Conservation (phyloP, 2,797 vertebrate genomes). For the Sitta carolinensis region DNA sequence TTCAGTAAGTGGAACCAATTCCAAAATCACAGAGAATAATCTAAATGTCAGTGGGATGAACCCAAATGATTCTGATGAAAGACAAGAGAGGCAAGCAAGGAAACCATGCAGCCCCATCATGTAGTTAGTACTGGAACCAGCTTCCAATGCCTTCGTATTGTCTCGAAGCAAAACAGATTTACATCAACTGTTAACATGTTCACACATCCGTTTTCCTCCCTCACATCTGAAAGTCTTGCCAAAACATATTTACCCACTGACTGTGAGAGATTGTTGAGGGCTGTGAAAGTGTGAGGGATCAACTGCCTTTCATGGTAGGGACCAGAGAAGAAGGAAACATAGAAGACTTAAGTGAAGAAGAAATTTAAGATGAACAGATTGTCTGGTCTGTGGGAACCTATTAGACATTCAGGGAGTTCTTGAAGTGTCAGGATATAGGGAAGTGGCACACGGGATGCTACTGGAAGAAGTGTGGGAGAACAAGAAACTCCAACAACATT, state of each 20-base stretch:
- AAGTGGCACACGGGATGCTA: not conserved
- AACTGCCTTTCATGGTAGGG: not conserved
- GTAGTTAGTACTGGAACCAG: not conserved
- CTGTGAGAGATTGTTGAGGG: not conserved
- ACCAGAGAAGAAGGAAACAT: not conserved
- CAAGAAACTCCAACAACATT: not conserved
- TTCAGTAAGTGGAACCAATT: not conserved
- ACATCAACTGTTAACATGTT: not conserved
- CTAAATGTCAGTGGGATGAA: not conserved
- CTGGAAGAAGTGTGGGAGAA: not conserved
- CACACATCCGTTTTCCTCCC: not conserved
- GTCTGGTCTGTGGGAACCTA: not conserved
- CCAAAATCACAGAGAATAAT: not conserved
- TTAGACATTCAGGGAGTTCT: not conserved
- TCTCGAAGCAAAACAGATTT: not conserved
- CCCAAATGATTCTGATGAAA: not conserved
- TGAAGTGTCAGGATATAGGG: not conserved
- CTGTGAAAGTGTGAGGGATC: not conserved
- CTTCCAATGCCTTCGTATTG: not conserved
- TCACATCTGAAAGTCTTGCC: not conserved
- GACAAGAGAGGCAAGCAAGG: not conserved
- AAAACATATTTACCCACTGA: not conserved
- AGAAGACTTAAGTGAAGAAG: not conserved
- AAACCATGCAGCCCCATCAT: not conserved
- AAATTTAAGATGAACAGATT: not conserved